Evolutionary conservation across 2,888 invertebrate genomes (phyloP).

Genomic region (Drosophila hamatofila): DNA sequence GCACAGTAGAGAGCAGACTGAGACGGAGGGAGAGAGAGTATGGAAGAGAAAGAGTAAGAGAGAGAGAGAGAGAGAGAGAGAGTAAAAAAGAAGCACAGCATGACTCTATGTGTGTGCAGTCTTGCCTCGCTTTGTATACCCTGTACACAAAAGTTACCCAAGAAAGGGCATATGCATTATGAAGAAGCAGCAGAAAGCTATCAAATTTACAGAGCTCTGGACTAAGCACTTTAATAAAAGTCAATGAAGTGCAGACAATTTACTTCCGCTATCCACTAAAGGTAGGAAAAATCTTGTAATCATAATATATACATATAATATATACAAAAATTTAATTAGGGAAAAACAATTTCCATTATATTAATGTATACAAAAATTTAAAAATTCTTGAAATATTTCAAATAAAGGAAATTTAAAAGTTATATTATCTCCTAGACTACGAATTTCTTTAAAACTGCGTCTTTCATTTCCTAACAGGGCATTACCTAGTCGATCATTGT

Average conservation of each 20-base stretch:
- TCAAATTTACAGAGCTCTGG: not conserved
- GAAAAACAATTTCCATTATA: too few relatives aligned
- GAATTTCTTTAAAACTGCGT: not conserved
- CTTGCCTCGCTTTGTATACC: conserved; percentile 47
- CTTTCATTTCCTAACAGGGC: conserved; percentile 7
- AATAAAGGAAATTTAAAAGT: not conserved
- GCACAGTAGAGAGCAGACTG: conserved; percentile 7
- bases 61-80: not conserved
- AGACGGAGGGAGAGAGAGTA: not conserved
- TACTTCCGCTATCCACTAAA: too few relatives aligned
- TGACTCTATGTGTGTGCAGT: conserved; percentile 50
- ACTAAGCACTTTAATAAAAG: not conserved
- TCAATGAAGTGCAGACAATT: not conserved
- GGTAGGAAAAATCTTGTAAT: too few relatives aligned
- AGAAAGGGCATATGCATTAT: not conserved
- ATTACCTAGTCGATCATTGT: not conserved
- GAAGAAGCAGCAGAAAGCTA: not conserved
- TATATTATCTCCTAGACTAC: not conserved
- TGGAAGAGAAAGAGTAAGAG: not conserved
- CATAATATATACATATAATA: too few relatives aligned
- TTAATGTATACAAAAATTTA: too few relatives aligned
- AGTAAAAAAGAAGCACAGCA: conserved; percentile 21
- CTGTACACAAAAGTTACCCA: conserved; percentile 3
- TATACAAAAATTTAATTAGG: too few relatives aligned
- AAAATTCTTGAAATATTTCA: not conserved